These are phyloP conservation scores for Calliopsis andreniformis DNA, from an alignment of 1,140 invertebrate species.

Conservation along the genomic window DNA sequence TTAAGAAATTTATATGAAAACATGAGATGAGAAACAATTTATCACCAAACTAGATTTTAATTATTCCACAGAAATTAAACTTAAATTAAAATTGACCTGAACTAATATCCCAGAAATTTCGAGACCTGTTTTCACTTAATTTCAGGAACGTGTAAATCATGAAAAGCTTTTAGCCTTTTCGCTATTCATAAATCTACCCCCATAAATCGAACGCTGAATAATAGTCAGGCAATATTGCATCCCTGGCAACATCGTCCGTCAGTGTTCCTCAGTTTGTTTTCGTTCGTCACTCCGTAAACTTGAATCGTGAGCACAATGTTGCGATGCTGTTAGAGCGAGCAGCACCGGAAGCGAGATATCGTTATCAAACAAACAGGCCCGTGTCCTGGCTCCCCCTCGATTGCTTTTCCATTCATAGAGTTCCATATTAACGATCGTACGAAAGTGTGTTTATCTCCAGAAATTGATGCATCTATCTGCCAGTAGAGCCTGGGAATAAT, in stretches of 20 bases:
- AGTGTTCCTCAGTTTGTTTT: neutral
- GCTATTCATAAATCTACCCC: too few relatives aligned
- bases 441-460: neutral
- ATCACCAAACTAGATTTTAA: too few relatives aligned
- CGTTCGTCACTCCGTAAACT: neutral
- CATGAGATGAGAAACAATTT: too few relatives aligned
- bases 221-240: neutral
- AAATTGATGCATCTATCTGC: neutral
- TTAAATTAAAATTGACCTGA: too few relatives aligned
- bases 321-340: neutral
- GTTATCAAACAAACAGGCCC: neutral
- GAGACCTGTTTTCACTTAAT: too few relatives aligned
- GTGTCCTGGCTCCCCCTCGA: neutral
- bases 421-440: neutral
- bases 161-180: too few relatives aligned
- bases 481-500: neutral
- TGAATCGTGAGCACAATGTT: neutral
- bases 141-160: too few relatives aligned
- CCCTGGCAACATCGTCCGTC: neutral
- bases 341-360: slow-evolving; percentile 1
- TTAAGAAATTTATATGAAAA: too few relatives aligned
- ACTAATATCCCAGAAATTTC: too few relatives aligned
- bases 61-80: too few relatives aligned
- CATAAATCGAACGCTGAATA: neutral
- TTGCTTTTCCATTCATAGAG: neutral